Base-by-base conservation (phyloP, 2,797 vertebrate species). In the Chrysocyon brachyurus region DNA sequence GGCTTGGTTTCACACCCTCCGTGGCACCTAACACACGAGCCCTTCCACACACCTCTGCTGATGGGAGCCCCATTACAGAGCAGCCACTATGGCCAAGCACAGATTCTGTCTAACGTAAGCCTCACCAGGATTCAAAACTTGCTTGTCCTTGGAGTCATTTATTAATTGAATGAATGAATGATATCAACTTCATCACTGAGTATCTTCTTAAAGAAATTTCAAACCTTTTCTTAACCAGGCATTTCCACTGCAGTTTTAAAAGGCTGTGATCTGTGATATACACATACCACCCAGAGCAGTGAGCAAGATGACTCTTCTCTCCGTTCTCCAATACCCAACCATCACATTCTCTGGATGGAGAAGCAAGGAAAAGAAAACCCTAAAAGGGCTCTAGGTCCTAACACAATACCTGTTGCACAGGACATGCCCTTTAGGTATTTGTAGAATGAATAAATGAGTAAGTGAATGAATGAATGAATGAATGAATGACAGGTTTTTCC, bases 1-100 rank as follows among this genome's bases (percentile, higher is more conserved):
- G 49, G 22, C 22, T 52, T 28, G 31, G 7, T 16, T 70, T 49
- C 15, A 1, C 3, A n/a, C 24, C 14, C 36, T 68, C 68, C 12
- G 0, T 1, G 0, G 2, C 4, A 59, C 22, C 82, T 84, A n/a
- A 33, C 0, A 3, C 0, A 0, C 5, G 15, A 59, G 19, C 19
- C 17, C 5, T 33, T 31, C 11, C 21, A 16, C 52, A 3, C 3
- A 14, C 4, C 15, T 52, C 40, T 36, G 4, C 2, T 7, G 57
- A n/a, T 19, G 12, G 28, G 36, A 79, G 19, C 10, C 5, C 19
- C 6, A 9, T 19, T 16, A 52, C 1, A 2, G 12, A 26, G 22
- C 1, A 7, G 4, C 15, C 3, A 16, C 4, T 2, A 6, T 4
- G n/a, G 2, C 19, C 40, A 21, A 78, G 49, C 22, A 15, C 21